These are phyloP conservation scores for Orcinus orca DNA, from an alignment of 2,113 vertebrate genomes.

Conservation along the genomic window DNA sequence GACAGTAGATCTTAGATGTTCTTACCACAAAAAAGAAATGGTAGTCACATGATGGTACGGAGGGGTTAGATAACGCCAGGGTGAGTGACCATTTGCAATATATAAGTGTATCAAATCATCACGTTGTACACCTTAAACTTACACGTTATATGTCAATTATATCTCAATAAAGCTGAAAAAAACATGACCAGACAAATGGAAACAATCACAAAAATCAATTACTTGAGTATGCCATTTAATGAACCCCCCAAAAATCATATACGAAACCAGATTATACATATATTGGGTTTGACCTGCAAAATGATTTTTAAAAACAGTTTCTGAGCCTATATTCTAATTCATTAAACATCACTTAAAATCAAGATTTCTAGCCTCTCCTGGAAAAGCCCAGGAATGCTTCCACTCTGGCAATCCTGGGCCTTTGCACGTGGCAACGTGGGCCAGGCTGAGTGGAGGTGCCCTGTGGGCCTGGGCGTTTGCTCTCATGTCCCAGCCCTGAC, in stretches of 20 bases:
- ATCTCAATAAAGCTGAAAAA: not conserved
- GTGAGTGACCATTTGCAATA: not conserved
- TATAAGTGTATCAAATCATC: not conserved
- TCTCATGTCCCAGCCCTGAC: not conserved
- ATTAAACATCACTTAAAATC: not conserved
- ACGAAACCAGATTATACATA: not conserved
- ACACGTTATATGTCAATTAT: not conserved
- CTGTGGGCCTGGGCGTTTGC: not conserved
- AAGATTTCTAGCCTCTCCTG: not conserved
- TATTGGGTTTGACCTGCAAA: not conserved
- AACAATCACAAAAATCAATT: not conserved
- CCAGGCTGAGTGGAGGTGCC: not conserved
- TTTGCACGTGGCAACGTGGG: rapidly evolving
- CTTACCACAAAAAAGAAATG: not conserved
- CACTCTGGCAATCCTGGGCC: not conserved
- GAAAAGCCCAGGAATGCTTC: not conserved
- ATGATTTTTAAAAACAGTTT: not conserved
- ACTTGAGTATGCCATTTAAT: not conserved
- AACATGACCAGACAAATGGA: not conserved
- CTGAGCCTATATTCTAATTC: not conserved
- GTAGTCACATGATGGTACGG: not conserved
- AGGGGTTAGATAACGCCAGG: not conserved
- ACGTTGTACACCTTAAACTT: not conserved
- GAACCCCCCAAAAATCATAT: not conserved
- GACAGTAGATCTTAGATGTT: not conserved